Evolutionary conservation across 2,797 vertebrate species (phyloP).

Genomic region (Sebastolobus altivelis): DNA sequence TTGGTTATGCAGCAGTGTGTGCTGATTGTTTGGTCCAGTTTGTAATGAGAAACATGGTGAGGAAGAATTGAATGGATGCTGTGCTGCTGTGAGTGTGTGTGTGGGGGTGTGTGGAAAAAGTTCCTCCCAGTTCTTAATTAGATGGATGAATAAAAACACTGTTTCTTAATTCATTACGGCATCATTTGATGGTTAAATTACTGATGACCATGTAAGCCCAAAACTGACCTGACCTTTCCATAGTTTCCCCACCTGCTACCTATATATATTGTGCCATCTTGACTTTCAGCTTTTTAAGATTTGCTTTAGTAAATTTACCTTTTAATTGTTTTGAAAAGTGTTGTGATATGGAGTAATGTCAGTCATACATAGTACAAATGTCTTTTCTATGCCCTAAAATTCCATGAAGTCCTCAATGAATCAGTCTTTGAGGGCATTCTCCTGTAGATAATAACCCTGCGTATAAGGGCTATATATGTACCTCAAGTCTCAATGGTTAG

Average conservation of each 20-base stretch:
- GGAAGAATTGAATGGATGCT: conserved; percentile 60
- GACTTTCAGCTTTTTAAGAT: background rate
- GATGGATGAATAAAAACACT: conserved; percentile 57
- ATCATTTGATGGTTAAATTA: conserved; percentile 7
- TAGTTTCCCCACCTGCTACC: background rate
- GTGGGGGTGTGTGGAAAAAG: conserved; percentile 29
- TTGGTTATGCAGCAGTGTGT: conserved; percentile 66
- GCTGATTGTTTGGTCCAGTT: conserved; percentile 53
- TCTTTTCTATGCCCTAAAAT: background rate
- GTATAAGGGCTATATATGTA: background rate
- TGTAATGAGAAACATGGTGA: conserved; percentile 74
- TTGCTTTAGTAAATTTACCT: background rate
- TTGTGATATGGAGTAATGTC: background rate
- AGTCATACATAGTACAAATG: background rate
- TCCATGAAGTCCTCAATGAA: background rate
- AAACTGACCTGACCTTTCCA: conserved; percentile 1
- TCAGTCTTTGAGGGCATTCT: background rate
- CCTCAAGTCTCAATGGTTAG: background rate
- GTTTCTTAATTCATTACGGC: background rate
- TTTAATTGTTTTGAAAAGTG: too few species aligned
- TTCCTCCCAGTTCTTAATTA: conserved; percentile 32
- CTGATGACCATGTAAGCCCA: background rate
- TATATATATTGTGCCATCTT: background rate
- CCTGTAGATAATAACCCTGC: background rate
- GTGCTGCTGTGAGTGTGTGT: conserved; percentile 5